Base-by-base conservation (phyloP, 2,797 vertebrate species). In the Ceryle rudis region DNA sequence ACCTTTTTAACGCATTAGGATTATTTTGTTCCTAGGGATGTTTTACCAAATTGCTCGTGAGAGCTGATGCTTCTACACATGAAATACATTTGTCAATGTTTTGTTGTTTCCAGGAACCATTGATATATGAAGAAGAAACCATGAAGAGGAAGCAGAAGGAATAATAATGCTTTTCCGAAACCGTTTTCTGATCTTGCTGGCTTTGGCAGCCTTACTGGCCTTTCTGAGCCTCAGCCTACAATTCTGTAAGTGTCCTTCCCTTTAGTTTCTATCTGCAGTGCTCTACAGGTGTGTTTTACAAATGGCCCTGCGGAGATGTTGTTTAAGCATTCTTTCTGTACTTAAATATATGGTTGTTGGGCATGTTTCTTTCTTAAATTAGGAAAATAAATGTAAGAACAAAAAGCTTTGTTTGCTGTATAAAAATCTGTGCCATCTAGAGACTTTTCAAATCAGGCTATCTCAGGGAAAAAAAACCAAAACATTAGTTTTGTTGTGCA, bases 161-260 rank as follows among this genome's bases (percentile, higher is more conserved):
- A 95, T 64, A 96, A 98, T 97, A 98, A 98, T 98, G 98, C 97
- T 98, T 98, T 98, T 98, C 98, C 98, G 98, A 95, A 98, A 97
- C 90, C 98, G 98, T 83, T 98, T 98, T 97, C 94, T 98, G 96
- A 96, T 98, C 96, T 96, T 98, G 97, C 97, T 98, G 98, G 98
- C 98, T 91, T 97, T 98, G 96, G 98, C 98, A 97, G 98, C 98
- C 18, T 86, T 98, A 28, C 91, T 98, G 81, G 98, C 98, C 90
- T 98, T 98, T 79, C 12, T 98, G 94, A 98, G 98, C 96, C 98
- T 98, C 93, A 98, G 98, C 91, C 98, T 98, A 4, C 98, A 98
- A 19, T 98, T 98, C 97, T 98, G 98, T 98, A 95, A 98, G 98
- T 98, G 94, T 71, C 26, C 35, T 55, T 17, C 8, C 22, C 17